Evolutionary conservation across 2,888 invertebrate species (phyloP).

Genomic region (Athripsodes cinereus): DNA sequence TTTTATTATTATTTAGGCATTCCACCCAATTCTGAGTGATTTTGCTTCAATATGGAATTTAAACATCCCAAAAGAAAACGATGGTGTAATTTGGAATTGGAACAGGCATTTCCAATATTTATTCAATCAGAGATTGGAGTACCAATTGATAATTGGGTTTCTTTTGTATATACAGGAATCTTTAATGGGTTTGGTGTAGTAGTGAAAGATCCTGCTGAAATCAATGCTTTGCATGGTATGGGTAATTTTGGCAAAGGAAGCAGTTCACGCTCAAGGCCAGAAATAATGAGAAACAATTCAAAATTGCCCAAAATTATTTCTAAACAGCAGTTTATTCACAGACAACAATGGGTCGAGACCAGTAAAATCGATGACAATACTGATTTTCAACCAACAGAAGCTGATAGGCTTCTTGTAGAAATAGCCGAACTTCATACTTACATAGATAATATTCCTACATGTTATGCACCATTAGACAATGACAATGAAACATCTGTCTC

Average conservation of each 20-base stretch:
- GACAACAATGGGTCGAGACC: slow-evolving; percentile 45
- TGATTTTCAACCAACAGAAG: not conserved
- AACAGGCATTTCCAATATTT: slow-evolving; percentile 38
- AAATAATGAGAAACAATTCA: slow-evolving; percentile 35
- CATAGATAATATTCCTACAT: not conserved
- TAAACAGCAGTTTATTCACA: slow-evolving; percentile 54
- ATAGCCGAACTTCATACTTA: not conserved
- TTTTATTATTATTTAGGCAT: too few relatives aligned
- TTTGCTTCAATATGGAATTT: slow-evolving; percentile 45
- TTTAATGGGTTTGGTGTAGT: slow-evolving; percentile 65
- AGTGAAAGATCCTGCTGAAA: slow-evolving; percentile 53
- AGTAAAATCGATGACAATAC: not conserved
- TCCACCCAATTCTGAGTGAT: too few relatives aligned
- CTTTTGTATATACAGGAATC: slow-evolving; percentile 50
- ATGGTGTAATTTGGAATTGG: slow-evolving; percentile 36
- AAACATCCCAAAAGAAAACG: slow-evolving; percentile 45
- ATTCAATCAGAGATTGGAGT: slow-evolving; percentile 40
- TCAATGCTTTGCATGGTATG: slow-evolving; percentile 57
- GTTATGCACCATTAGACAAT: not conserved
- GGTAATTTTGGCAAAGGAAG: slow-evolving; percentile 76
- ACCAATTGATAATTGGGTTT: slow-evolving; percentile 43
- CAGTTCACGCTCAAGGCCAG: slow-evolving; percentile 52
- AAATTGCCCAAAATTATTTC: slow-evolving; percentile 48
- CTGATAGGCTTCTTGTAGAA: slow-evolving; percentile 5
- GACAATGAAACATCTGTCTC: not conserved